Evolutionary conservation across 2,888 invertebrate species (phyloP), one percentile per base, ranked within the genome.

Genomic region (Pollenia angustigena): DNA sequence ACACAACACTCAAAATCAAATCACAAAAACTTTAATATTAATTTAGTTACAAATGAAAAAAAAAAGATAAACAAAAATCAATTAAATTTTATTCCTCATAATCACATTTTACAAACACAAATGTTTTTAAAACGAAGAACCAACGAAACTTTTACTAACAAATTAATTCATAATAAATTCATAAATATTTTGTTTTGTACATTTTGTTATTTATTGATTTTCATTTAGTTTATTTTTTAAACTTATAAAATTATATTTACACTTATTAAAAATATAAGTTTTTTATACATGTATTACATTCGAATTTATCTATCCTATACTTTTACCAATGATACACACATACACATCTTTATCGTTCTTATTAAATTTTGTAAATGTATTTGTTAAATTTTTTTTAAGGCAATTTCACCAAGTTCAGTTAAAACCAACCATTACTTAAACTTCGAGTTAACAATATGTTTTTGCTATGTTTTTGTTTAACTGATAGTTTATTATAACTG

Each of bases 1-100:
- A 86, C 66, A 48, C 75, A 52, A 83, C 64, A 81, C 76, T 75
- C 81, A 86, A 81, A 85, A 83, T 48, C 8, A 72, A 66, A 66
- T 81, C 48, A 81, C 42, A 82, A 71, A 71, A 23, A 46, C 18
- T 23, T 40, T 1, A 9, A 48, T 68, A 48, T 58, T 32, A 16
- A n/a, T 3, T 14, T 46, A 32, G 10, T 40, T 42, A 14, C 16
- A 58, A 18, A 44, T 18, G 23, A 0, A 58, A 58, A 23, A 10
- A 16, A 23, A 11, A 18, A 58, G 23, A 56, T 32, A 32, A 32
- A 12, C n/a, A 2, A 32, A 58, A 58, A 58, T 23, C 18, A 10
- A 44, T 14, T 56, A n/a, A 50, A 74, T 9, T 54, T 52, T 7
- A 12, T 12, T 44, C 32, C n/a, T 40, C 68, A 44, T 60, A 69